phyloP scores from a whole-genome alignment of 2,797 vertebrate genomes.

The Pterois miles region DNA sequence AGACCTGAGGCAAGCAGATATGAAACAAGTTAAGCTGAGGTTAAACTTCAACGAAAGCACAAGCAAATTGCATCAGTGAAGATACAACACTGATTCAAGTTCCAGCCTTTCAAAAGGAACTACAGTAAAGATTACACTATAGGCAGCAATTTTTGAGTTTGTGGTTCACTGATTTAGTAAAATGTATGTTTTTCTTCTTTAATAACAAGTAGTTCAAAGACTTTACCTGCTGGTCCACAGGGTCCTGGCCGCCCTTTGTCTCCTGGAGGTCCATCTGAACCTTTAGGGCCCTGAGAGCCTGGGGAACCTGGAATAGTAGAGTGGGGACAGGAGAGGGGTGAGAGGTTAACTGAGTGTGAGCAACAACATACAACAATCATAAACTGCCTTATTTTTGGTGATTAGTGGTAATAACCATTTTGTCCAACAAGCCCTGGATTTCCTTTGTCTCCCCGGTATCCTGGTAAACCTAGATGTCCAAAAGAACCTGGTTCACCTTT shows the following conservation, averaged over 20 bases:
- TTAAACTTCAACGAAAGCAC: background rate
- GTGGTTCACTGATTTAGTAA: background rate
- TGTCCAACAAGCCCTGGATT: conserved; percentile 57
- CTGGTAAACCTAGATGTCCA: conserved; percentile 55
- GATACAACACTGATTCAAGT: background rate
- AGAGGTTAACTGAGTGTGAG: background rate
- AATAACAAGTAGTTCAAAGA: background rate
- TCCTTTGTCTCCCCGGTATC: conserved; percentile 63
- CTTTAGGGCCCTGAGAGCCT: conserved; percentile 85
- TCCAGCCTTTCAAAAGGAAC: background rate
- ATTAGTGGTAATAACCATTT: conserved; percentile 52
- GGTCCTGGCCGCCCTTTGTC: conserved; percentile 61
- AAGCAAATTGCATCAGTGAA: background rate
- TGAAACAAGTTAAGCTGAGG: background rate
- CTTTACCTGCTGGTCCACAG: conserved; percentile 82
- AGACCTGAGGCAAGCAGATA: conserved; percentile 70
- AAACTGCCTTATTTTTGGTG: background rate
- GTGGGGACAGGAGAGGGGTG: background rate
- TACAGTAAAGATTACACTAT: background rate
- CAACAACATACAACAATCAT: background rate
- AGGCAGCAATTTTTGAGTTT: background rate
- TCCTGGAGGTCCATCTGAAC: conserved; percentile 79
- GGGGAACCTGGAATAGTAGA: conserved; percentile 78
- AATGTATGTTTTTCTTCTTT: background rate
- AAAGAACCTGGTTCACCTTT: conserved; percentile 68